These are phyloP conservation scores for Bothrops jararaca DNA, from an alignment of 2,113 vertebrate genomes.

Conservation along the genomic window DNA sequence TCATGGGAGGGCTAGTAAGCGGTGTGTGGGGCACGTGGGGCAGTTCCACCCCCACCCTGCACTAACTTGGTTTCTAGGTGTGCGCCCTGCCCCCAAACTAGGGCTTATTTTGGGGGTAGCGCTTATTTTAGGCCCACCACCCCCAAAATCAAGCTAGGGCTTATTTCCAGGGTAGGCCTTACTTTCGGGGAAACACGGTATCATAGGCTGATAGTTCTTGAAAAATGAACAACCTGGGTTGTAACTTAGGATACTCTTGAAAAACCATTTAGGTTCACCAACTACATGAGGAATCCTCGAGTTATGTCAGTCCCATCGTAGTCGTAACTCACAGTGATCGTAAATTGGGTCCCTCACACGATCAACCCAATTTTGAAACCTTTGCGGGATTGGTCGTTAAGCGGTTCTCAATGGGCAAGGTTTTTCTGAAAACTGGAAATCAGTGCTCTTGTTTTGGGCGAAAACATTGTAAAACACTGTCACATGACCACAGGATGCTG, in stretches of 20 bases:
- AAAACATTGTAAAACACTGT: background rate
- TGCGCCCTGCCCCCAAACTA: no score
- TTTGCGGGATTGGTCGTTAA: background rate
- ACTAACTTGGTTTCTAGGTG: no score
- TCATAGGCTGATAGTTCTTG: no score
- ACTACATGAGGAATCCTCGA: background rate
- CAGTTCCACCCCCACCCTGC: no score
- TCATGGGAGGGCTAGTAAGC: no score
- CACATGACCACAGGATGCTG: background rate
- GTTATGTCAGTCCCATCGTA: background rate
- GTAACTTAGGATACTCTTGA: background rate
- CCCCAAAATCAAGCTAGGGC: no score
- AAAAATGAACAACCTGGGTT: no score
- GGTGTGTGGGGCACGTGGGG: no score
- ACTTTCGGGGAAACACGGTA: no score
- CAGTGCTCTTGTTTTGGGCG: background rate
- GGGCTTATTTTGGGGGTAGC: no score
- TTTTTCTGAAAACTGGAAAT: background rate
- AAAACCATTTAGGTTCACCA: background rate
- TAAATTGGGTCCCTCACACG: background rate
- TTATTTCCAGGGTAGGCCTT: no score
- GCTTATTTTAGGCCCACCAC: no score
- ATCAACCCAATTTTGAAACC: background rate
- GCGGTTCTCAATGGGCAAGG: background rate
- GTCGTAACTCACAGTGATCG: background rate